Conservation (phyloP, 2,888 invertebrate genomes). For the Apoda limacodes region DNA sequence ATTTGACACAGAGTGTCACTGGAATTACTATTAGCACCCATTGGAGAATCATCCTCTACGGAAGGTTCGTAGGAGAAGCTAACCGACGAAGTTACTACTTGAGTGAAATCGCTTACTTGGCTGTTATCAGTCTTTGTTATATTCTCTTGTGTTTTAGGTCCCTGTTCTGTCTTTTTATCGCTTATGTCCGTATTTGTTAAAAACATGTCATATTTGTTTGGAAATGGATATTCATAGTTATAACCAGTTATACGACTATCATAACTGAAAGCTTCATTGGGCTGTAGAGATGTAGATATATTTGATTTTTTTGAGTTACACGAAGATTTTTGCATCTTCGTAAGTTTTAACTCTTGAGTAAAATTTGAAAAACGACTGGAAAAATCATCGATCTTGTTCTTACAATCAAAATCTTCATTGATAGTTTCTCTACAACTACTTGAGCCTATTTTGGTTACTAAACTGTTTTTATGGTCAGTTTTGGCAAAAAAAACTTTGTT, state of each 20-base stretch:
- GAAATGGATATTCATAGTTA: conserved; percentile 46
- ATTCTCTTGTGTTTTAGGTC: conserved; percentile 49
- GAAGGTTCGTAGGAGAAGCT: conserved; percentile 65
- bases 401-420: not conserved
- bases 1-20: conserved; percentile 68
- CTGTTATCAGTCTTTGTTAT: conserved; percentile 58
- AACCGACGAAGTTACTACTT: conserved; percentile 62
- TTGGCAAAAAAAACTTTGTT: conserved; percentile 62
- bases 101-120: conserved; percentile 63
- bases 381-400: conserved; percentile 26
- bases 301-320: conserved; percentile 36
- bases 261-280: conserved; percentile 40
- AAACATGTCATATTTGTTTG: conserved; percentile 56
- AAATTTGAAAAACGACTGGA: conserved; percentile 15
- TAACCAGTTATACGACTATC: conserved; percentile 42
- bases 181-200: conserved; percentile 53
- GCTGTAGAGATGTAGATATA: conserved; percentile 42
- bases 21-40: conserved; percentile 60
- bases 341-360: conserved; percentile 28
- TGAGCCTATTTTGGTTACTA: conserved; percentile 27
- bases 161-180: conserved; percentile 47
- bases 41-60: conserved; percentile 56
- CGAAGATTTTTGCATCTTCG: conserved; percentile 24
- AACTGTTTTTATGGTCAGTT: conserved; percentile 35
- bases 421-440: not conserved